Conservation (phyloP, 2,797 vertebrate species). For the Tolypeutes matacus region DNA sequence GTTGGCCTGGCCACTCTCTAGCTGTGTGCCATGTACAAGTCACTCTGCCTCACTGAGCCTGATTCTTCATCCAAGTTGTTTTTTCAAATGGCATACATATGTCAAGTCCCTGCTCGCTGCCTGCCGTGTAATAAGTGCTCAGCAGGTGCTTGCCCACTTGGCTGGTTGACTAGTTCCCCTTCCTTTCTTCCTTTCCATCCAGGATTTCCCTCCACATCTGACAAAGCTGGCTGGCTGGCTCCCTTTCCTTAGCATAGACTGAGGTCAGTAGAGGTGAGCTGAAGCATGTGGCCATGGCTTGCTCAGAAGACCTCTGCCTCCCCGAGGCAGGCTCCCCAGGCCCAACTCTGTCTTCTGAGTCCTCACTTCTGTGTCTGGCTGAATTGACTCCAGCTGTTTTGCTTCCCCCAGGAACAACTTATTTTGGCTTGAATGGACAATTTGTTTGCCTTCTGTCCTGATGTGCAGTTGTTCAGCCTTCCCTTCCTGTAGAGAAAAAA, state of each 20-base stretch:
- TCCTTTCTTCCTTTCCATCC: neutral
- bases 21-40: neutral
- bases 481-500: constrained; percentile 63
- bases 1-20: neutral
- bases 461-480: constrained; percentile 68
- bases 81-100: neutral
- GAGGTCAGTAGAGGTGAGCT: neutral
- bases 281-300: neutral
- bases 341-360: neutral
- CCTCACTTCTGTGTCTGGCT: constrained; percentile 51
- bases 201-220: neutral
- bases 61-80: neutral
- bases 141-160: neutral
- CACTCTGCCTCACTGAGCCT: neutral
- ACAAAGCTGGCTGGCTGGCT: neutral
- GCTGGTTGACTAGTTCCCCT: neutral
- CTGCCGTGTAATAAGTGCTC: neutral
- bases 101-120: neutral
- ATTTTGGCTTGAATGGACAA: constrained; percentile 69
- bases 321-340: neutral
- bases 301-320: neutral
- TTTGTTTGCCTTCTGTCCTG: constrained; percentile 71
- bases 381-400: constrained; percentile 65
- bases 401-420: constrained; percentile 54
- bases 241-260: neutral